Evolutionary conservation across 2,113 vertebrate species (phyloP), one percentile per base, ranked within the genome.

Genomic region (Promerops cafer): DNA sequence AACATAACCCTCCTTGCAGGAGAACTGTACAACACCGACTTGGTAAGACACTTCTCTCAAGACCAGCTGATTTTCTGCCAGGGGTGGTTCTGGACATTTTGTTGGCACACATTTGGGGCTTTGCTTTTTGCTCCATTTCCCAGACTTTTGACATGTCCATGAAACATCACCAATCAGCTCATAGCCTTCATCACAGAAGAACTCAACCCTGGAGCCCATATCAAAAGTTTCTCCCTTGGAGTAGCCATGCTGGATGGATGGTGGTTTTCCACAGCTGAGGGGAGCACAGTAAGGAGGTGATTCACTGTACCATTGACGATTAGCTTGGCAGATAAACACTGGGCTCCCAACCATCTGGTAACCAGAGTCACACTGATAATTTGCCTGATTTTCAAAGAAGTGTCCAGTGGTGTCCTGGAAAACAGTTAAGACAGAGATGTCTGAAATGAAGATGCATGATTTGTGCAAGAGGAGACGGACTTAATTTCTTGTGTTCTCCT

Each of bases 101-200:
- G 98, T 97, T 10, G 99, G 99, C 16, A 98, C 97, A 95, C 99
- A 99, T 60, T 96, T 98, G 0, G 98, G 99, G 18, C 85, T 97
- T 94, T 97, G 96, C 4, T 95, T 98, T 96, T 98, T 98, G 94
- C 97, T 99, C 99, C 99, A 99, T 56, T 97, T 98, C 31, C 99
- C 99, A 52, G 98, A 98, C 89, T 99, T 99, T 78, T 98, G 98
- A 89, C 99, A 99, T 1, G 98, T 99, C 99, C 99, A 99, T 63
- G 97, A 96, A 37, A 95, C 63, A 47, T 99, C 98, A 28, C 99
- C 99, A 4, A 89, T 95, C 40, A 99, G 98, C 89, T 99, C 99
- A 77, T 99, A 99, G 47, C 99, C 99, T 78, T 99, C 98, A n/a
- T 99, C 94, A 71, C 99, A 99, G 64, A 98, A 88, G 94, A 99